Base-by-base conservation (phyloP, 2,797 vertebrate genomes). In the Prionace glauca region DNA sequence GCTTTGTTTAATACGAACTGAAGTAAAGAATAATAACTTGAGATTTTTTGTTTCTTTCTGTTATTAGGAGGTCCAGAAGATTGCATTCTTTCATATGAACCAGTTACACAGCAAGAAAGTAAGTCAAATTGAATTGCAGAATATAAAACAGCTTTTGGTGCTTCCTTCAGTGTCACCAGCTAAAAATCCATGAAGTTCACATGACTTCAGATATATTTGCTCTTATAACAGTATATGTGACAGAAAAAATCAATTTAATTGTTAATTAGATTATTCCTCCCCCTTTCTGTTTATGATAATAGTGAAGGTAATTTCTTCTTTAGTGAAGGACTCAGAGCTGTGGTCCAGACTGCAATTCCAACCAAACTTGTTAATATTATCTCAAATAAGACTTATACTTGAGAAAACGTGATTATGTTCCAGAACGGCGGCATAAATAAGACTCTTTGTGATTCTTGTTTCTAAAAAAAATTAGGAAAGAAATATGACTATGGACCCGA, bases 41-140 rank as follows among this genome's bases (percentile, higher is more conserved):
- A 90, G 45, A 95, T 71, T 96, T 94, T 96, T 96, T 96, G 96
- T 96, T 97, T 84, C 97, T 96, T 97, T 98, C 72, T 97, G 94
- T 97, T 96, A 96, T 96, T 97, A 99, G 99, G 99, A 97, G 99
- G 98, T 97, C 99, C 98, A 97, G 99, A 99, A 96, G 99, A 99
- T 86, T 97, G 98, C 96, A 99, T 99, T 97, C 97, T 99, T 96
- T 99, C 99, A 29, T 99, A 99, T 95, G 99, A 99, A 96, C 98
- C 99, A 90, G 99, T 99, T 96, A 98, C 98, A 96, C 98, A 98
- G 95, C 99, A 99, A 98, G 99, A 99, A 97, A 99, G 99, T 99
- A 98, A 98, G 98, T 98, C 60, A 32, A 77, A 77, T 26, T 60
- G 62, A 92, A 92, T 41, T 69, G 36, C 22, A 92, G 62, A 67